Conservation (phyloP, 2,888 invertebrate genomes). For the Exephanes ischioxanthus region DNA sequence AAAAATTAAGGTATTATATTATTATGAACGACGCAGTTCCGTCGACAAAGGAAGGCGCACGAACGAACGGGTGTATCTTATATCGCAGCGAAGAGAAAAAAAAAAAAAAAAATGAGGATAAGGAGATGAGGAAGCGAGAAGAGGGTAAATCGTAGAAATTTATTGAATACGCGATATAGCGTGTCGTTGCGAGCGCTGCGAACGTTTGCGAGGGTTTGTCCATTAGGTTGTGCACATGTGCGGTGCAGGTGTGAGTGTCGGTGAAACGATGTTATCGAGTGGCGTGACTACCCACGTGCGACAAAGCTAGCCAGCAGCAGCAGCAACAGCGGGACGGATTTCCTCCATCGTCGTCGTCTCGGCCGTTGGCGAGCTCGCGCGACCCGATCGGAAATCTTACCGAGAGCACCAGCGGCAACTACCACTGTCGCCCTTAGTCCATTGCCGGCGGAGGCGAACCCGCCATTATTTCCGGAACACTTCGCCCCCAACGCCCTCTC, state of each 20-base stretch:
- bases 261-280: slow-evolving; percentile 52
- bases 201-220: slow-evolving; percentile 6
- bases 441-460: slow-evolving; percentile 23
- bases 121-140: slow-evolving; percentile 43
- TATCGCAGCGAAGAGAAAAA: slow-evolving; percentile 6
- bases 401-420: slow-evolving; percentile 3
- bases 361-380: slow-evolving; percentile 16
- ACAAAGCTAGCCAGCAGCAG: slow-evolving; percentile 22
- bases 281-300: slow-evolving; percentile 49
- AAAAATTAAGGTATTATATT: not conserved
- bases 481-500: slow-evolving; percentile 7
- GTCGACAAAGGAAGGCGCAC: slow-evolving; percentile 1
- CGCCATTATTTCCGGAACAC: slow-evolving; percentile 31
- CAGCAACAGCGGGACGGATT: slow-evolving; percentile 34
- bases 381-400: slow-evolving; percentile 36
- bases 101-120: slow-evolving; percentile 40
- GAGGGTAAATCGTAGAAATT: slow-evolving; percentile 44
- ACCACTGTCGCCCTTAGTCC: slow-evolving; percentile 25
- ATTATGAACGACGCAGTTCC: not conserved
- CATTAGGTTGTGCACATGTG: slow-evolving; percentile 23
- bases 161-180: slow-evolving; percentile 32
- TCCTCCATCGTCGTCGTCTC: slow-evolving; percentile 27
- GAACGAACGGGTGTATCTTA: slow-evolving; percentile 7
- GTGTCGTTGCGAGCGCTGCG: slow-evolving; percentile 12
- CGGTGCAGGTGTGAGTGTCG: slow-evolving; percentile 10